Evolutionary conservation across 2,113 vertebrate genomes (phyloP), one percentile per base, ranked within the genome.

Genomic region (Eulemur rufifrons): DNA sequence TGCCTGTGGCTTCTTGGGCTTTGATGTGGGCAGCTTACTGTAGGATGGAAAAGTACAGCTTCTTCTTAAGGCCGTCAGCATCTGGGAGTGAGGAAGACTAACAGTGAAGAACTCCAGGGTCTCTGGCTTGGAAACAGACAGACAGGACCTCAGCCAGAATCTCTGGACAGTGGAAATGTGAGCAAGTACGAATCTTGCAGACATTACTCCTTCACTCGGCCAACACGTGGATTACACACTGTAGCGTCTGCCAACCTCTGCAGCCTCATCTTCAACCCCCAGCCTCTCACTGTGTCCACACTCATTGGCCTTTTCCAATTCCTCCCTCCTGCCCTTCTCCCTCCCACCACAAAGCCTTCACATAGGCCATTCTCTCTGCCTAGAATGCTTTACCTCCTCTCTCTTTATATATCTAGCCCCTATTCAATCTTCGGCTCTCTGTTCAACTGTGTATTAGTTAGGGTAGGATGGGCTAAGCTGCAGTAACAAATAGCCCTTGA

Each of bases 1-100:
- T 98, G 98, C 98, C 93, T 98, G 98, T 96, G 98, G 92, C 97
- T 98, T 93, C 27, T 87, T 81, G 71, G 96, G 94, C 98, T 98
- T 98, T 25, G 27, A 98, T 98, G 97, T 98, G 97, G 98, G 96
- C 96, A 96, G 97, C 97, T 97, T 95, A 86, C 96, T 95, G 97
- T 25, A 69, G 56, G 96, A 96, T 29, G 96, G 94, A 95, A 98
- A 96, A 95, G 98, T 97, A 84, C 93, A 97, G 56, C 86, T 84
- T 95, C 90, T 97, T 96, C 76, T 92, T 68, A 32, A 87, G 66
- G 91, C 56, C 86, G 45, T 87, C 82, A 5, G 39, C 83, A 81
- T 54, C 39, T 18, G 56, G 81, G 91, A 96, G 59, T 0, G n/a
- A 45, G 50, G 78, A 56, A 90, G 47, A 64, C 42, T 34, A 27